phyloP scores from a whole-genome alignment of 64 coral and sea anemone species.

The Actinia equina region DNA sequence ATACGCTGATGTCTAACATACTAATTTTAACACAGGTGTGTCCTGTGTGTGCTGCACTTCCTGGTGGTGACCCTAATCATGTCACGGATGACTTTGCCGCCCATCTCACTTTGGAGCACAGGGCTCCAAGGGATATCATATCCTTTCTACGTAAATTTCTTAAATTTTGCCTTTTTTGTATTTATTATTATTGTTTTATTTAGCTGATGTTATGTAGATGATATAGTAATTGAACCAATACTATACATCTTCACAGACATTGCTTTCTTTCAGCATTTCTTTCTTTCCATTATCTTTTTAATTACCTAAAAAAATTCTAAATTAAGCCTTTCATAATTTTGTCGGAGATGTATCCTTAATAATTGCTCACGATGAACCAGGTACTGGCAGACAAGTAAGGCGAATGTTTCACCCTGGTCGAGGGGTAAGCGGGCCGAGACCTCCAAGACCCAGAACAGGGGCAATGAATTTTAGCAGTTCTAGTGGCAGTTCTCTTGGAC shows the following conservation, averaged over 20 bases:
- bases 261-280: too few relatives aligned
- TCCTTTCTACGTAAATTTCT: conserved; percentile 50
- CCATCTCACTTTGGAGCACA: conserved; percentile 92
- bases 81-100: conserved; percentile 99
- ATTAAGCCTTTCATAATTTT: too few relatives aligned
- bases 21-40: conserved; percentile 73
- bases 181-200: too few relatives aligned
- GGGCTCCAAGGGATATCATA: conserved; percentile 89
- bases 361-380: conserved; percentile 82
- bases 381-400: conserved; percentile 72
- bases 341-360: conserved; percentile 17
- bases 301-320: too few relatives aligned
- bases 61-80: conserved; percentile 96
- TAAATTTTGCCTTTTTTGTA: too few relatives aligned
- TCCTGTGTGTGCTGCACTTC: conserved; percentile 95
- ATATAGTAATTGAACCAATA: too few relatives aligned
- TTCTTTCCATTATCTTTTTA: too few relatives aligned
- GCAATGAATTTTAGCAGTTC: conserved; percentile 89
- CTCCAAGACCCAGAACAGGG: conserved; percentile 67
- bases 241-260: too few relatives aligned
- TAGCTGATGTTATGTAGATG: too few relatives aligned
- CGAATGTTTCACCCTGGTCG: conserved; percentile 89
- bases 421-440: conserved; percentile 67
- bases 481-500: conserved; percentile 23
- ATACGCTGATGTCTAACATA: not conserved